Evolutionary conservation across 2,113 vertebrate species (phyloP), one percentile per base, ranked within the genome.

Genomic region (Athene cunicularia): DNA sequence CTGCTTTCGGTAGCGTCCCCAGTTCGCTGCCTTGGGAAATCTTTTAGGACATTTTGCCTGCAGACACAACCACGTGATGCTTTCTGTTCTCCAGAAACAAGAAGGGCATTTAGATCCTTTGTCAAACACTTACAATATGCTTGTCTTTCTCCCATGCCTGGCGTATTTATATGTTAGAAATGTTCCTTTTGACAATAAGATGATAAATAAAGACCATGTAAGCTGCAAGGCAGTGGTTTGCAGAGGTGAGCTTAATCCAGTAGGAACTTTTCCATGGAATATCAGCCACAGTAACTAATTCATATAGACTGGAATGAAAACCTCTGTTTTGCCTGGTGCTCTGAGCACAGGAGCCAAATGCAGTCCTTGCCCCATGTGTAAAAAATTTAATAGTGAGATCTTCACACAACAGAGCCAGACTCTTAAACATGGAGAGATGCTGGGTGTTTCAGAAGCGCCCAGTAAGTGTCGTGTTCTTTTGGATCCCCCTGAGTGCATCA

Each of bases 61-160:
- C 47, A 47, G 33, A 73, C 32, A 27, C n/a, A 80, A 50, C 16
- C 26, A 91, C 11, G 15, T 80, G 77, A 35, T 86, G 24, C 58
- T 83, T 45, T 93, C 59, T 91, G 81, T 80, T 83, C 89, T 93
- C 32, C 55, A 76, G 32, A 91, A 91, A 43, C 67, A 93, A 90
- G 83, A 73, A 81, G 55, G 62, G 12, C 58, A 55, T 73, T 87
- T 87, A 89, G 70, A 43, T 88, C 39, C 45, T 82, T 84, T 83
- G 55, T 91, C 50, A 80, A 56, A 26, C 2, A 2, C 60, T 93
- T 62, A 55, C 37, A 82, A 8, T 50, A 59, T 62, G 37, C 59
- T 76, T 47, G 41, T 75, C 39, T 80, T 76, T 95, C 45, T 63
- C 52, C 68, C 17, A 5, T 81, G 56, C 30, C 80, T 60, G 66